Evolutionary conservation across 2,797 vertebrate genomes (phyloP).

Genomic region (Fratercula arctica): DNA sequence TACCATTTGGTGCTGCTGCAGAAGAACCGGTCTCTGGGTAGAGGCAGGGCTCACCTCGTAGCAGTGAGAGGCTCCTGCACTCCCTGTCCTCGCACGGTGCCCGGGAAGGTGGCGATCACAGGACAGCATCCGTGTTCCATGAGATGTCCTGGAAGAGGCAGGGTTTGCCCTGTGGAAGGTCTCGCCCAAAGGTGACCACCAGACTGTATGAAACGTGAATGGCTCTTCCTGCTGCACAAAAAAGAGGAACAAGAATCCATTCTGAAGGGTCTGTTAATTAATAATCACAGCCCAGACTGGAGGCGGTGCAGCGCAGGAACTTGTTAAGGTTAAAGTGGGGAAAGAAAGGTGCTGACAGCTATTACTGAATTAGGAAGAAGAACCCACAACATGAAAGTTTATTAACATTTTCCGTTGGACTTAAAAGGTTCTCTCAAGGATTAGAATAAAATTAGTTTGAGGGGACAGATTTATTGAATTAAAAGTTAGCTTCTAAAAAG

Average conservation of each 20-base stretch:
- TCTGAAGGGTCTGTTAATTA: neutral
- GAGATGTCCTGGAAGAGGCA: neutral
- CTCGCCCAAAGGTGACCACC: no score
- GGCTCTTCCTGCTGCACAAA: neutral
- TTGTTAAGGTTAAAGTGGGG: neutral
- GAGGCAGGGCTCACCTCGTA: neutral
- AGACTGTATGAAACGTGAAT: fast-evolving
- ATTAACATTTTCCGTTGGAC: slow-evolving; percentile 16
- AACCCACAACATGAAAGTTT: neutral
- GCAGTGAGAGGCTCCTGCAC: neutral
- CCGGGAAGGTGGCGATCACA: neutral
- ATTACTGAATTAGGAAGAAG: slow-evolving; percentile 24
- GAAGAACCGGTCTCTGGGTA: neutral
- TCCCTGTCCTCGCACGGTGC: fast-evolving
- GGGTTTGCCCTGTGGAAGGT: neutral
- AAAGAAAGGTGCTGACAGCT: slow-evolving; percentile 49
- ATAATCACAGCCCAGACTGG: neutral
- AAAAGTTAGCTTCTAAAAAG: neutral
- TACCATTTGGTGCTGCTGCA: neutral
- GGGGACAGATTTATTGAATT: slow-evolving; percentile 4
- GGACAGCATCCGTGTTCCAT: fast-evolving
- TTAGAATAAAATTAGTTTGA: neutral
- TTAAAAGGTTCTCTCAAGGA: slow-evolving; percentile 31
- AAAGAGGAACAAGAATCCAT: neutral
- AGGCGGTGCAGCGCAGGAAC: neutral